Evolutionary conservation across 92 coral and sea anemone genomes (phyloP), one percentile per base, ranked within the genome.

Genomic region (Chrysogorgia sp.): DNA sequence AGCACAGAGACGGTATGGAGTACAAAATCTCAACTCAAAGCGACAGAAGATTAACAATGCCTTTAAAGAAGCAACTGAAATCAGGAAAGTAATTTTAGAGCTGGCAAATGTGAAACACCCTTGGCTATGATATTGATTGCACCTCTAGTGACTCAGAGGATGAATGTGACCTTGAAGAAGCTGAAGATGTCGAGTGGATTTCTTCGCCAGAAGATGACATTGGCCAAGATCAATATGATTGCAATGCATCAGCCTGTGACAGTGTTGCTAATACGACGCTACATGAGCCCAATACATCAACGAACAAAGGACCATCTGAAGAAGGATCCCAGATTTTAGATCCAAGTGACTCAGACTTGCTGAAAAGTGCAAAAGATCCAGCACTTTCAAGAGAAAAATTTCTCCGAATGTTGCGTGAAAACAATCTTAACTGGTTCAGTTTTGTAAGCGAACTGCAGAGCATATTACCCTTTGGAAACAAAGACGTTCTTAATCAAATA

Each of bases 1-100:
- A 76, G 87, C 87, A 20, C 71, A 57, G 37, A 83, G 43, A 76
- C 63, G 64, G 79, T 76, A 76, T 58, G 87, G 83, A 31, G 75
- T 83, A 24, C 83, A 83, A 59, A 66, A 66, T 76, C 40, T 83
- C 19, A 58, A 59, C 21, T 76, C 40, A 12, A 66, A 76, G 32
- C 61, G 32, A 66, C 37, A 43, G 41, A 76, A 76, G 45, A 34
- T 83, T n/a, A 58, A 47, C 17, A 50, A 53, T 31, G 58, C 72
- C 45, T 17, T 81, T 29, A 1, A 37, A 61, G 41, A 45, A 47
- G 85, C 85, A 30, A 70, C 37, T 19, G 85, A 81, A 56, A 81
- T 81, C 49, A 71, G 58, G 81, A 67, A 71, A 15, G 48, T 71
- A 29, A 31, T 81, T 15, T 23, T 71, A 31, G 81, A 58, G 67